Percentiles rank a stretch among this genome's conserved stretches.
Evolutionary conservation across 2,888 invertebrate species (phyloP).

Genomic region (Chironomus tentans): DNA sequence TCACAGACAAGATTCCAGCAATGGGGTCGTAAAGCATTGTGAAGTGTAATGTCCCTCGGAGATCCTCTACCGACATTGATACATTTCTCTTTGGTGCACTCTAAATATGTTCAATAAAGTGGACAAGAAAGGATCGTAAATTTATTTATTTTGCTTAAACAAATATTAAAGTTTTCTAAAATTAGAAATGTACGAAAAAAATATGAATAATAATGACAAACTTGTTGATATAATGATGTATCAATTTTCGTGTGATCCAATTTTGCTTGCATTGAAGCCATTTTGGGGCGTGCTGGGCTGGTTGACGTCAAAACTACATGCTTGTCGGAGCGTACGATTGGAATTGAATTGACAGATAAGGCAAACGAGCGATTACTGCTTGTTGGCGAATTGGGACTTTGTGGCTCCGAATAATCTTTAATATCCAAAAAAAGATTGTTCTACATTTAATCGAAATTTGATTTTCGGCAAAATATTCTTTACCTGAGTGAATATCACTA

Average conservation of each 20-base stretch:
- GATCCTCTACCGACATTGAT: constrained; percentile 41
- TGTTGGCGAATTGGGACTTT: constrained; percentile 43
- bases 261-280: constrained; percentile 54
- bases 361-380: constrained; percentile 42
- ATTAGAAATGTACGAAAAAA: background rate
- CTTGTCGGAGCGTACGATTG: constrained; percentile 46
- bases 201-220: constrained; percentile 31
- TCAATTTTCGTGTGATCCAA: constrained; percentile 55
- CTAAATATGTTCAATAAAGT: constrained; percentile 30
- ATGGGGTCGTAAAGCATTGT: constrained; percentile 53
- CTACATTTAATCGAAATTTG: no score
- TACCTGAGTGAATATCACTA: constrained; percentile 29
- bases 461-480: no score
- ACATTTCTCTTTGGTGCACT: constrained; percentile 36
- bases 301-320: constrained; percentile 47
- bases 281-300: constrained; percentile 43
- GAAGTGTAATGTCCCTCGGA: constrained; percentile 53
- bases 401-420: constrained; percentile 37
- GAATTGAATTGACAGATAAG: constrained; percentile 40
- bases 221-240: constrained; percentile 48
- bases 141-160: background rate
- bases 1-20: constrained; percentile 53
- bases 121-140: background rate
- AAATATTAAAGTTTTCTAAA: background rate
- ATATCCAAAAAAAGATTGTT: no score